Evolutionary conservation across 2,113 vertebrate species (phyloP).

Genomic region (Corydoras maculifer): DNA sequence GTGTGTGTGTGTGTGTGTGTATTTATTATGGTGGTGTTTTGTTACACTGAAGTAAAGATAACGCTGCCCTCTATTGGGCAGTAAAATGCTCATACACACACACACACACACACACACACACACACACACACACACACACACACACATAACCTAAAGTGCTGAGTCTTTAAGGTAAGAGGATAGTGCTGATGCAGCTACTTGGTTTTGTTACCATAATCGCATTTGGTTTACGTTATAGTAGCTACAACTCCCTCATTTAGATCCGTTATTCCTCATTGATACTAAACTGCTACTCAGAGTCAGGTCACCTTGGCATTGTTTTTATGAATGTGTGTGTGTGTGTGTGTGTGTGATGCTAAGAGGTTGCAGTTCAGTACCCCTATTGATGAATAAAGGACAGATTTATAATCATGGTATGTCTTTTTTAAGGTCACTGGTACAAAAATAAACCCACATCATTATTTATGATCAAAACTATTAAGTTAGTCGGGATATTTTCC

Average conservation of each 20-base stretch:
- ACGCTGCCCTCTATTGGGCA: constrained; percentile 41
- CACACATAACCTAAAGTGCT: constrained; percentile 24
- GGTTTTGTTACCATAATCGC: constrained; percentile 25
- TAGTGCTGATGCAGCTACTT: constrained; percentile 34
- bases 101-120: constrained; percentile 9
- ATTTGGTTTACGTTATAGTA: constrained; percentile 21
- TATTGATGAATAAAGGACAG: neutral
- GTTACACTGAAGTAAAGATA: constrained; percentile 26
- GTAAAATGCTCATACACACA: neutral
- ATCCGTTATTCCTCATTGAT: constrained; percentile 6
- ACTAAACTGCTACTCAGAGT: neutral
- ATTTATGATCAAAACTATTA: too few species aligned
- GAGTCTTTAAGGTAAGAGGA: constrained; percentile 17
- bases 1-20: constrained; percentile 11
- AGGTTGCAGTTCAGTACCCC: neutral
- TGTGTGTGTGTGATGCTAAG: neutral
- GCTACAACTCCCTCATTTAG: constrained; percentile 19
- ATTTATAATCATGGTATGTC: too few species aligned
- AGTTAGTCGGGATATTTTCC: too few species aligned
- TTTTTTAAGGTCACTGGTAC: too few species aligned
- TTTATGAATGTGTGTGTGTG: neutral
- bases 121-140: constrained; percentile 9
- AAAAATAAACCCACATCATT: too few species aligned
- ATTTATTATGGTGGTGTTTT: constrained; percentile 30
- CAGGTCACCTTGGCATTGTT: constrained; percentile 34